Conservation (phyloP, 2,888 invertebrate genomes). For the Aleiodes testaceus region DNA sequence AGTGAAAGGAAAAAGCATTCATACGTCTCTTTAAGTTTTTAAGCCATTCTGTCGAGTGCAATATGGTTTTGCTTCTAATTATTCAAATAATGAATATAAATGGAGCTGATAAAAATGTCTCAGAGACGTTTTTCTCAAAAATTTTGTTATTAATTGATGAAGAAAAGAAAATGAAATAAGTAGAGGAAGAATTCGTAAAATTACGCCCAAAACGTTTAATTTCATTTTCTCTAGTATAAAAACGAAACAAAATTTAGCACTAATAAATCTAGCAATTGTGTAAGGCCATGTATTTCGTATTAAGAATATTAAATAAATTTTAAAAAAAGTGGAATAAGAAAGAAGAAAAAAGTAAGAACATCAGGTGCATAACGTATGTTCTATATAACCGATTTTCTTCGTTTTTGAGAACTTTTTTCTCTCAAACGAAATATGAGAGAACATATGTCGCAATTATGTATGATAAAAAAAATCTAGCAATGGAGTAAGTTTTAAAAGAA, state of each 20-base stretch:
- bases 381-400: too few relatives aligned
- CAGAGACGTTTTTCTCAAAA: conserved; percentile 31
- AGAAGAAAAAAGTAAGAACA: conserved; percentile 37
- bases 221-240: conserved; percentile 23
- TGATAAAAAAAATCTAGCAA: conserved; percentile 34
- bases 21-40: conserved; percentile 21
- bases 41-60: conserved; percentile 28
- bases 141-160: conserved; percentile 19
- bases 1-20: background rate
- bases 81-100: background rate
- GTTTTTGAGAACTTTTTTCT: too few relatives aligned
- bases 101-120: conserved; percentile 1
- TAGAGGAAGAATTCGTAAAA: conserved; percentile 35
- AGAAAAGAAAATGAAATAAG: conserved; percentile 16
- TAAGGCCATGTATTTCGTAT: conserved; percentile 70
- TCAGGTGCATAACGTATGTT: conserved; percentile 30
- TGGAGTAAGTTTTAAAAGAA: conserved; percentile 21
- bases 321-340: conserved; percentile 36
- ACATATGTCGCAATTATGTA: conserved; percentile 37
- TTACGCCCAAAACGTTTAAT: conserved; percentile 4
- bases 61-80: conserved; percentile 23
- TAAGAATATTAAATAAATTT: conserved; percentile 54
- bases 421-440: background rate
- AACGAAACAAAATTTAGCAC: conserved; percentile 52
- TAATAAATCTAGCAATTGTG: conserved; percentile 59